Evolutionary conservation across 2,797 vertebrate genomes (phyloP), one percentile per base, ranked within the genome.

Genomic region (Siniperca scherzeri): DNA sequence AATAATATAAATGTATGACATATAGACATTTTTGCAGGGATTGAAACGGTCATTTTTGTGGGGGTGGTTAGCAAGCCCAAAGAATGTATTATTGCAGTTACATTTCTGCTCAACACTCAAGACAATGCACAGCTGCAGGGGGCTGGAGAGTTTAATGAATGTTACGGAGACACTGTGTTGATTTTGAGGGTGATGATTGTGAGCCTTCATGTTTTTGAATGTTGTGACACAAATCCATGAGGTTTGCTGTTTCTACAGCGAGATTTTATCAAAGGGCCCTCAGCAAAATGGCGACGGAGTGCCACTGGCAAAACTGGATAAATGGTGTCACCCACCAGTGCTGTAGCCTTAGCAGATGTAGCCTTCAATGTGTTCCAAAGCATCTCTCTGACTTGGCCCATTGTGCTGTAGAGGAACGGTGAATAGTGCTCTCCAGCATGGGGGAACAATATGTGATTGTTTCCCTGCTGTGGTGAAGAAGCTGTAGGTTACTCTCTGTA

Each of bases 401-500:
- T 96, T 96, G 95, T 96, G 90, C 90, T 81, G 76, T 80, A 36
- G 88, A 85, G 92, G 89, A 91, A 86, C 87, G 91, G 91, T 91
- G 92, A 94, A 94, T 93, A 91, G 92, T 92, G 90, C 93, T 94
- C 92, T 91, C 89, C 94, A 89, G 91, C 91, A 82, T 93, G 90
- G 87, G 89, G 83, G 89, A 94, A 96, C 95, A 96, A 95, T 95
- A 93, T 92, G 89, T 81, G 88, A 94, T 95, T 96, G 95, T 96
- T 92, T 86, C 88, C 89, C 88, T 77, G 89, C 94, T 90, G 91
- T 88, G 92, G 80, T 66, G 76, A 90, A 91, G 92, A 92, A 90
- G 91, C 94, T 84, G 92, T 92, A 94, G 93, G 94, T 94, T 93
- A 92, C 91, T 93, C 91, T 91, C 92, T 93, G 95, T 95, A 94